phyloP scores from a whole-genome alignment of 1,140 invertebrate genomes.

The Aphidius ervi region DNA sequence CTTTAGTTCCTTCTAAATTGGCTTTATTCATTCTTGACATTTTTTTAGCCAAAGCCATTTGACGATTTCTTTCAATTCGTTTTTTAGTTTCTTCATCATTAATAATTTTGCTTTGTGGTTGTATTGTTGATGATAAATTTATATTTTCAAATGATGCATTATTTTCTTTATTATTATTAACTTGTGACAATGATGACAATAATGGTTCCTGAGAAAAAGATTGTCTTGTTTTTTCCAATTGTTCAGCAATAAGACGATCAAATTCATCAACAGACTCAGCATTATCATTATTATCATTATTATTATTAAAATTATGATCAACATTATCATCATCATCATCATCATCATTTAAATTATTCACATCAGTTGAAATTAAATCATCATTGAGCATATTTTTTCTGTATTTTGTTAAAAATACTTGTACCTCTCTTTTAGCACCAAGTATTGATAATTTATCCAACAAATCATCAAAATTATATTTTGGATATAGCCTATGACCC shows the following conservation, averaged over 20 bases:
- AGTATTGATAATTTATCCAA: slow-evolving; percentile 76
- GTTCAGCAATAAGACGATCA: slow-evolving; percentile 53
- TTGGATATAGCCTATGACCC: slow-evolving; percentile 86
- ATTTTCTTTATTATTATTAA: slow-evolving; percentile 36
- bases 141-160: slow-evolving; percentile 14
- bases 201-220: neutral
- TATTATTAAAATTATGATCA: slow-evolving; percentile 35
- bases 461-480: slow-evolving; percentile 80
- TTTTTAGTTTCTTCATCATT: slow-evolving; percentile 19
- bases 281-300: slow-evolving; percentile 29
- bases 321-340: slow-evolving; percentile 33
- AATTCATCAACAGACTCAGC: slow-evolving; percentile 49
- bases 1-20: too few relatives aligned
- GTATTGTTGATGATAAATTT: neutral
- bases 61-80: slow-evolving; percentile 31
- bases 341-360: slow-evolving; percentile 37
- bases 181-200: slow-evolving; percentile 13
- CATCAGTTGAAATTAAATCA: slow-evolving; percentile 28
- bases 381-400: slow-evolving; percentile 58
- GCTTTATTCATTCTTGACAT: slow-evolving; percentile 27
- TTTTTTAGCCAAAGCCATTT: slow-evolving; percentile 35
- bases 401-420: slow-evolving; percentile 59
- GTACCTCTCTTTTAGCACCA: slow-evolving; percentile 68
- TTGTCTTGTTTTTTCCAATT: slow-evolving; percentile 33
- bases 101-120: neutral